Evolutionary conservation across 2,113 vertebrate species (phyloP).

Genomic region (Pseudorasbora parva): DNA sequence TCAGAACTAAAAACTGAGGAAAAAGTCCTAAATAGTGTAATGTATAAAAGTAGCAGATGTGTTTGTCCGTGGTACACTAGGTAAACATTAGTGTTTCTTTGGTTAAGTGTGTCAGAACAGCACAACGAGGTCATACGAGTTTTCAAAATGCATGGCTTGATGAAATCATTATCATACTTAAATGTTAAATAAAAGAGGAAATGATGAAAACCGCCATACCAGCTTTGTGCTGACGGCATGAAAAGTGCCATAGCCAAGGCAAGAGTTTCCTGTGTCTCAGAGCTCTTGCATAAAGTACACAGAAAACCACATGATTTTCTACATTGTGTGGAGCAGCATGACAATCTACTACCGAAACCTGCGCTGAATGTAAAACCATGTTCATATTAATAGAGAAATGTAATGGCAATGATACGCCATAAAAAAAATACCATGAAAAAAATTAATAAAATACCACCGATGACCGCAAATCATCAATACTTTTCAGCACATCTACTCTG

Average conservation of each 20-base stretch:
- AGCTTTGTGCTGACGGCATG: neutral
- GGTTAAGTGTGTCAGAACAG: conserved; percentile 23
- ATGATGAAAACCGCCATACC: neutral
- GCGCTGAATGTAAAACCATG: neutral
- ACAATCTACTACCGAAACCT: neutral
- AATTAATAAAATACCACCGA: conserved; percentile 1
- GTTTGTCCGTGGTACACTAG: neutral
- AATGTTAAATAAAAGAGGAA: neutral
- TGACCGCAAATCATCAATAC: conserved; percentile 10
- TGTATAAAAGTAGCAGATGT: conserved; percentile 14
- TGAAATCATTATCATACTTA: neutral
- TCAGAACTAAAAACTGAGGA: neutral
- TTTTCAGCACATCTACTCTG: neutral
- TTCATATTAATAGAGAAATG: conserved; percentile 1
- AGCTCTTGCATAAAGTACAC: neutral
- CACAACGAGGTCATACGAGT: neutral
- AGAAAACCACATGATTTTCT: neutral
- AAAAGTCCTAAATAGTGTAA: conserved; percentile 9
- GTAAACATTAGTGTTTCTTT: conserved; percentile 51
- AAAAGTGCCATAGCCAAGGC: conserved; percentile 3
- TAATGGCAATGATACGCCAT: neutral
- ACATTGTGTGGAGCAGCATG: neutral
- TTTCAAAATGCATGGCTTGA: conserved; percentile 4
- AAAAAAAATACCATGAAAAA: neutral
- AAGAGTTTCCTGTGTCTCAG: conserved; percentile 13